Evolutionary conservation across 30 jellyfish, hydroid and myxozoan species (phyloP), one percentile per base, ranked within the genome.

Genomic region (Mastigias papua): DNA sequence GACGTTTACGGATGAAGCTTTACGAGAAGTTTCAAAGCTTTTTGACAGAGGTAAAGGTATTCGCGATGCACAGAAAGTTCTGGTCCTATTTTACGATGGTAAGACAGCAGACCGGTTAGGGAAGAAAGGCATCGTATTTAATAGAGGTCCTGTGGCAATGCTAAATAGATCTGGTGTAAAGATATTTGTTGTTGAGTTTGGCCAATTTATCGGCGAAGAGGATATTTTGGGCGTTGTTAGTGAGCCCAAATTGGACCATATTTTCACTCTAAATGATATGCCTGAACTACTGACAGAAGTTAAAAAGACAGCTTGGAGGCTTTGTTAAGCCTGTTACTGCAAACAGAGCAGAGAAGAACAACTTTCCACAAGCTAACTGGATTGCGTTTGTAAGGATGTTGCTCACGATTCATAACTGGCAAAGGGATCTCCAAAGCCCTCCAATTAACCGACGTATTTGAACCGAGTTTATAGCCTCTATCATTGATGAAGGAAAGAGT

Each of bases 1-100:
- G 94, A 73, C 88, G 22, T 85, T 85, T 42, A 85, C 94, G 11
- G 94, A 85, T 73, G 88, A 85, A 70, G 94, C 94, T 31, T 23
- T 85, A 22, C 58, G 50, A 73, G 94, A 85, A 29, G 94, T 64
- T 10, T 6, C 66, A 51, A 73, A 50, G 54, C 37, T 85, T 0
- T 85, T 70, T 49, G 82, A 61, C 33, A 73, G 82, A 22, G 88
- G 84, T 34, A 37, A 85, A 15, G 94, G 83, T 0, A 50, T 73
- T 8, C 63, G 94, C 58, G 88, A 85, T 26, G 84, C 94, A 4
- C 76, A 62, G 65, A 85, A 85, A 49, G 94, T 85, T 15, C 54
- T 85, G 83, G 66, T 85, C 10, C 34, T 85, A 25, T 85, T 85
- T 48, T 85, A 85, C 66, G 94, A 85, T 22, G 94, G 94, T 15